Evolutionary conservation across 2,888 invertebrate genomes (phyloP).

Genomic region (Lasioglossum calceatum): DNA sequence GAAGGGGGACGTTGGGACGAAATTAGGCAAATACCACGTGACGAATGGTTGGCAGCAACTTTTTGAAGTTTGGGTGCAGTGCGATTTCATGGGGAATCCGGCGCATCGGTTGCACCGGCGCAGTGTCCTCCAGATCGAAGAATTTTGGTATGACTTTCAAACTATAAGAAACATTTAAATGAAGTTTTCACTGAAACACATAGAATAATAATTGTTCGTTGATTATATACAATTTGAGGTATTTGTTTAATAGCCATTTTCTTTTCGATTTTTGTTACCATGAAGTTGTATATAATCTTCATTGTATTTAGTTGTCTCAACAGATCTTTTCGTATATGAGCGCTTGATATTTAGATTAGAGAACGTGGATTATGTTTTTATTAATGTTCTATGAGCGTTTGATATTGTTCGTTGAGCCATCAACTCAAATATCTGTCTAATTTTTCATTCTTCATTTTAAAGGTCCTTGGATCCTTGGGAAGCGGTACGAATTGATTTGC

Average conservation of each 20-base stretch:
- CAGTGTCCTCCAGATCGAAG: not conserved
- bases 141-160: not conserved
- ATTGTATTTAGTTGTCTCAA: not conserved
- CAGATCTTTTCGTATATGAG: no score
- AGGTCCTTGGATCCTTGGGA: not conserved
- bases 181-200: not conserved
- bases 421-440: not conserved
- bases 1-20: not conserved
- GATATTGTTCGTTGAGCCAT: no score
- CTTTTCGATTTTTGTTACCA: not conserved
- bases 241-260: not conserved
- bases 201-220: no score
- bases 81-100: conserved; percentile 56
- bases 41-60: conserved; percentile 41
- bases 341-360: no score
- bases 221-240: not conserved
- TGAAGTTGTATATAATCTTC: not conserved
- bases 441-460: not conserved
- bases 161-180: not conserved
- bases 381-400: no score
- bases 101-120: conserved; percentile 30
- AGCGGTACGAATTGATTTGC: not conserved
- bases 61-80: conserved; percentile 58
- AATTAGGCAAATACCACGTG: conserved; percentile 45
- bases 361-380: no score